Percentiles rank a stretch among this genome's conserved stretches.
These are phyloP conservation scores for Gasteruption jaculator DNA, from an alignment of 2,888 invertebrate genomes.

Conservation along the genomic window DNA sequence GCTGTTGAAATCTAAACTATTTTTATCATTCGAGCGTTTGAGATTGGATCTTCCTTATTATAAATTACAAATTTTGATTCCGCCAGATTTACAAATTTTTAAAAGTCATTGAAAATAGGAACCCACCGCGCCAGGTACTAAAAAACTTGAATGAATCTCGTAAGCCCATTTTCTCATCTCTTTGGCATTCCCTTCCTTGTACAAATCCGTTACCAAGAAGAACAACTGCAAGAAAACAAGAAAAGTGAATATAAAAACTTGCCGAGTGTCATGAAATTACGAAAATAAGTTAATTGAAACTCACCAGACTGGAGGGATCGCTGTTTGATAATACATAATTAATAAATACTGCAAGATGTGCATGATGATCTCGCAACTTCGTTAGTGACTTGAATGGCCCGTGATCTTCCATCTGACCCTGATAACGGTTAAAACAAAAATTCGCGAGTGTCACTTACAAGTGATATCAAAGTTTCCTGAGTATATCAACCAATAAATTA, in stretches of 20 bases:
- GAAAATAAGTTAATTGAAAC: slow-evolving; percentile 28
- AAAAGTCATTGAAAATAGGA: too few relatives aligned
- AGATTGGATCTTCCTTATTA: too few relatives aligned
- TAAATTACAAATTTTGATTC: too few relatives aligned
- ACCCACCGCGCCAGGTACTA: slow-evolving; percentile 82
- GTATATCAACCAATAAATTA: too few relatives aligned
- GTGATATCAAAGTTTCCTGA: too few relatives aligned
- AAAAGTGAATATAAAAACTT: slow-evolving; percentile 10
- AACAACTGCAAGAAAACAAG: slow-evolving; percentile 59
- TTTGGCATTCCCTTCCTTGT: slow-evolving; percentile 77
- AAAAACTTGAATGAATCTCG: slow-evolving; percentile 95
- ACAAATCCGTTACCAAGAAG: slow-evolving; percentile 88
- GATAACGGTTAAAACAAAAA: slow-evolving; percentile 42
- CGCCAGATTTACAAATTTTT: too few relatives aligned
- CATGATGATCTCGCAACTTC: slow-evolving; percentile 78
- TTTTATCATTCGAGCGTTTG: too few relatives aligned
- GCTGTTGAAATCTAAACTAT: too few relatives aligned
- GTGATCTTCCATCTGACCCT: slow-evolving; percentile 76
- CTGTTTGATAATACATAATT: slow-evolving; percentile 84
- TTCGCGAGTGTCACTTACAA: too few relatives aligned
- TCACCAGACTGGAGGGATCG: slow-evolving; percentile 71
- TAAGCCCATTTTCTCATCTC: slow-evolving; percentile 98
- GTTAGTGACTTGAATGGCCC: slow-evolving; percentile 85
- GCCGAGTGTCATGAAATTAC: neutral
- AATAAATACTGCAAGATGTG: slow-evolving; percentile 90